Percentiles rank a stretch among this genome's conserved stretches.
Evolutionary conservation across 2,888 invertebrate genomes (phyloP).

Genomic region (Scaptomyza polygonia): DNA sequence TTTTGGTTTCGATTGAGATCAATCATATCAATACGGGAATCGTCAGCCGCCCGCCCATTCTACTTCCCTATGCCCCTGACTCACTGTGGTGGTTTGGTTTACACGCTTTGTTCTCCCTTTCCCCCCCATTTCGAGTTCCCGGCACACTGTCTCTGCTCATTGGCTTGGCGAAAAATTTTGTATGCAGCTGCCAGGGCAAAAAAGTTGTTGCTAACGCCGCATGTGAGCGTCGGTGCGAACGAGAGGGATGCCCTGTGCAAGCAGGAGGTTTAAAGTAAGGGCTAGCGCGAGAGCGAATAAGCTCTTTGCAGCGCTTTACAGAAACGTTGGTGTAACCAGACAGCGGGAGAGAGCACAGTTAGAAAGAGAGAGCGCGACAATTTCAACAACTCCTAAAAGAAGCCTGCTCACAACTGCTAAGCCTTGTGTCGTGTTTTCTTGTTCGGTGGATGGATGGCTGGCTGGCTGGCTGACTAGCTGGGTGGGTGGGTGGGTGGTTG

Average conservation of each 20-base stretch:
- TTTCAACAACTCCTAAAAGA: constrained; percentile 71
- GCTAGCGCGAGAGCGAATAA: constrained; percentile 3
- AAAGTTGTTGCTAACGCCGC: constrained; percentile 83
- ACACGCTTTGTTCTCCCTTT: background rate
- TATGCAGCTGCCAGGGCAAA: constrained; percentile 56
- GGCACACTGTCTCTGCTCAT: constrained; percentile 21
- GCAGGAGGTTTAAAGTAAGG: constrained; percentile 17
- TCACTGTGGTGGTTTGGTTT: background rate
- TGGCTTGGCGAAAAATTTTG: constrained; percentile 46
- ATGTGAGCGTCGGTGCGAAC: constrained; percentile 59
- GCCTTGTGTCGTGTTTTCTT: background rate
- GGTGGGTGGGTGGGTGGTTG: background rate
- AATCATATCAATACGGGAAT: constrained; percentile 3
- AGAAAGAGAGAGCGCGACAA: constrained; percentile 21
- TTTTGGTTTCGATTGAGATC: constrained; percentile 11
- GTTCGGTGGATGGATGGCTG: background rate
- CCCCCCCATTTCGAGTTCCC: background rate
- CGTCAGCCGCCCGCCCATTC: background rate
- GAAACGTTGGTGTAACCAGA: constrained; percentile 50
- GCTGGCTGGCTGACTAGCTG: background rate
- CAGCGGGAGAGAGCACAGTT: constrained; percentile 11
- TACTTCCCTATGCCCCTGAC: background rate
- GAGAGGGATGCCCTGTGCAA: constrained; percentile 40
- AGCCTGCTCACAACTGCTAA: constrained; percentile 48
- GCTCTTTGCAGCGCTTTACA: constrained; percentile 38